These are phyloP conservation scores for Gymnothorax javanicus DNA, from an alignment of 2,797 vertebrate species.

Conservation along the genomic window DNA sequence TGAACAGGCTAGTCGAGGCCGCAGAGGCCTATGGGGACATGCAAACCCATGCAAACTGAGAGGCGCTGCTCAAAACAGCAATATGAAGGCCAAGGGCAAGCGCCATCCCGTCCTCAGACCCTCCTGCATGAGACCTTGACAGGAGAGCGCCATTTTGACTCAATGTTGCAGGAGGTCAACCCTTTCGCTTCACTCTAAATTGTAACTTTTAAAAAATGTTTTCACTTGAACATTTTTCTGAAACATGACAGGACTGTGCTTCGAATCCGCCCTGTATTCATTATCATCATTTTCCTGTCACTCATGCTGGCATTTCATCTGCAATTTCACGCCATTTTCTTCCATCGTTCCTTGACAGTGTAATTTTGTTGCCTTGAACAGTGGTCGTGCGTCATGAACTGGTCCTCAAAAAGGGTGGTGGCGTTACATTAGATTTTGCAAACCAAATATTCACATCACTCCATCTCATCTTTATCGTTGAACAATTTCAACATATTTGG, in stretches of 20 bases:
- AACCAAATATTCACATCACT: too few species aligned
- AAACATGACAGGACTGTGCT: neutral
- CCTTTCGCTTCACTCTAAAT: neutral
- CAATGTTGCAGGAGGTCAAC: neutral
- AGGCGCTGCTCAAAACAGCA: neutral
- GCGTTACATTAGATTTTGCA: neutral
- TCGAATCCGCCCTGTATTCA: neutral
- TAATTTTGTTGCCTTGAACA: neutral
- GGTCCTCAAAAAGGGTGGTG: neutral
- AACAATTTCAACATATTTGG: too few species aligned
- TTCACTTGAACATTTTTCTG: neutral
- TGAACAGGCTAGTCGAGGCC: neutral
- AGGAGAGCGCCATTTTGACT: too few species aligned
- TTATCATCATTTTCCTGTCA: neutral
- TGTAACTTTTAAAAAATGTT: neutral
- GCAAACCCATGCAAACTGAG: conserved; percentile 1
- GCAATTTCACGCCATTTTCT: neutral
- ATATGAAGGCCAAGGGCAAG: neutral
- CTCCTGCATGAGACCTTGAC: neutral
- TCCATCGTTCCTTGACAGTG: neutral
- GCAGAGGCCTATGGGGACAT: neutral
- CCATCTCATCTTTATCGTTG: too few species aligned
- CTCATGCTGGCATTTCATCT: neutral
- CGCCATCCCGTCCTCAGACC: neutral
- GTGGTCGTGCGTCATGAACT: too few species aligned